Conservation (phyloP, 1,140 invertebrate species). For the Tenebrio molitor region DNA sequence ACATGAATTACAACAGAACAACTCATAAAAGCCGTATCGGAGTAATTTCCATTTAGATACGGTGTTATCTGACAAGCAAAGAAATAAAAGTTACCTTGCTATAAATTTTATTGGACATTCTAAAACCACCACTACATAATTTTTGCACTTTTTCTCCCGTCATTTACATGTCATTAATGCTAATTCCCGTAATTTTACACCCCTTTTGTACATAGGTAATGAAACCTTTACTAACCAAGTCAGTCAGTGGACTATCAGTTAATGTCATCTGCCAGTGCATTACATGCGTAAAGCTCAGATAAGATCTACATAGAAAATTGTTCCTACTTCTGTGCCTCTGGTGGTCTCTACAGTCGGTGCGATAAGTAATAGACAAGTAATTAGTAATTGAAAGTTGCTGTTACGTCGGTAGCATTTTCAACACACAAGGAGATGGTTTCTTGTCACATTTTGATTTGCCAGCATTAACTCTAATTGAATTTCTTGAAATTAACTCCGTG, state of each 20-base stretch:
- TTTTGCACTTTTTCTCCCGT: neutral
- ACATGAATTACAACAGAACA: too few relatives aligned
- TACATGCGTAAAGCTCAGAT: constrained; percentile 2
- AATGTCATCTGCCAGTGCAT: constrained; percentile 2
- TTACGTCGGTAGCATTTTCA: neutral
- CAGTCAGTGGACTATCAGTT: neutral
- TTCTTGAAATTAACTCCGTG: neutral
- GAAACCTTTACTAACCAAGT: constrained; percentile 11
- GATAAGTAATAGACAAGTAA: constrained; percentile 13
- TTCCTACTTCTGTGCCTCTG: neutral
- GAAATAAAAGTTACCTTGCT: too few relatives aligned
- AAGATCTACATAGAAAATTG: constrained; percentile 23
- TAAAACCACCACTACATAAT: neutral
- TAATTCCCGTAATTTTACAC: neutral
- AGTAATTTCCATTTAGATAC: too few relatives aligned
- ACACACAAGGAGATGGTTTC: neutral
- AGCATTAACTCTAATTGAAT: neutral
- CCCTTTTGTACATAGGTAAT: neutral
- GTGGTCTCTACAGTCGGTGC: neutral
- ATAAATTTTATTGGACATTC: constrained; percentile 2
- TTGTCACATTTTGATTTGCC: neutral
- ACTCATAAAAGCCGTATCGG: too few relatives aligned
- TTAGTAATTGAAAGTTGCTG: constrained; percentile 13
- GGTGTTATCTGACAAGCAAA: too few relatives aligned
- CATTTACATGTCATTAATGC: constrained; percentile 18